A percentile compares a stretch with the other conserved stretches of the same genome.
Conservation (phyloP, 2,797 vertebrate species). For the Pterois miles region DNA sequence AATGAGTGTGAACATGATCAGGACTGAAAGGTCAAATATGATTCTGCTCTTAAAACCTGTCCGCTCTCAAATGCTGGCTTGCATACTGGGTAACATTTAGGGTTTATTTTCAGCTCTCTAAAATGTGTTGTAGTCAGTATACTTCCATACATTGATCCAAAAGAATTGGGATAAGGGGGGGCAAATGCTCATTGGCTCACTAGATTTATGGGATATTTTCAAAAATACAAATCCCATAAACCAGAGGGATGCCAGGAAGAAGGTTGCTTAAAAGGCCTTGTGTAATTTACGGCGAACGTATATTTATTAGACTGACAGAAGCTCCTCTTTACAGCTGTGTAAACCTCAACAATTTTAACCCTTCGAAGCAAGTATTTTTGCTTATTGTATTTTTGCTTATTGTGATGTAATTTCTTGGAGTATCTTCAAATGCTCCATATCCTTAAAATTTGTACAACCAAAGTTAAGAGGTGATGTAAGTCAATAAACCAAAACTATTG, state of each 20-base stretch:
- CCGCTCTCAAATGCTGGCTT: neutral
- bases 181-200: conserved; percentile 46
- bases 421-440: too few relatives aligned
- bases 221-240: conserved; percentile 42
- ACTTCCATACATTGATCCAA: neutral
- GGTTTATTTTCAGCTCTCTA: neutral
- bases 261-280: too few relatives aligned
- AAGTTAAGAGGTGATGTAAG: too few relatives aligned
- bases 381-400: too few relatives aligned
- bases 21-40: neutral
- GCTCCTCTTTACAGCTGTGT: neutral
- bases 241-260: conserved; percentile 13
- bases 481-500: too few relatives aligned
- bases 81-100: neutral
- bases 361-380: too few relatives aligned
- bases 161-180: conserved; percentile 23
- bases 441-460: too few relatives aligned
- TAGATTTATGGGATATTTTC: conserved; percentile 55
- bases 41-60: neutral
- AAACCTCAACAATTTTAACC: neutral
- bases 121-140: neutral
- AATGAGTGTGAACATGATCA: neutral
- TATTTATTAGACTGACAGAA: neutral
- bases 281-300: neutral
- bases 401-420: too few relatives aligned